phyloP scores from a whole-genome alignment of 2,797 vertebrate genomes.

The Phoxinus dragarum region DNA sequence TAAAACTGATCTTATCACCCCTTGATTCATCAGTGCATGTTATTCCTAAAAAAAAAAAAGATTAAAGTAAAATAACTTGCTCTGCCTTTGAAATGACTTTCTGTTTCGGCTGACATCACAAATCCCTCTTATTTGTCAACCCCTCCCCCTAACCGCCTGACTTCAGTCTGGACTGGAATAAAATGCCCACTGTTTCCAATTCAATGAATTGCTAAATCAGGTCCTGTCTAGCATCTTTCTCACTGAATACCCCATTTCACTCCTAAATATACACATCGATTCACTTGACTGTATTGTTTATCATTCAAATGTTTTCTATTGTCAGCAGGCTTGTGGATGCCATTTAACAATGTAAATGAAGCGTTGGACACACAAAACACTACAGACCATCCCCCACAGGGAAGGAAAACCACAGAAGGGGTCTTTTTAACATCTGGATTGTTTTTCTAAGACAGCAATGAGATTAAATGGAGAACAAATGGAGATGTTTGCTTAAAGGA shows the following conservation, averaged over 20 bases:
- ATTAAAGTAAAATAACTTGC: not conserved
- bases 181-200: not conserved
- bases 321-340: not conserved
- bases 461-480: slow-evolving; percentile 25
- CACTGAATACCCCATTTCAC: not conserved
- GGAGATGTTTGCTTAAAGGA: slow-evolving; percentile 3
- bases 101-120: not conserved
- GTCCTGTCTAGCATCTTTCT: not conserved
- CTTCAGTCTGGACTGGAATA: not conserved
- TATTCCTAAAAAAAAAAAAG: not conserved
- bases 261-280: not conserved
- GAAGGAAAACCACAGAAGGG: not conserved
- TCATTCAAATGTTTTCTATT: not conserved
- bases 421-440: slow-evolving; percentile 6
- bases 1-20: not conserved
- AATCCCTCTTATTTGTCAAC: not conserved
- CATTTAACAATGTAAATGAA: slow-evolving; percentile 9
- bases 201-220: not conserved
- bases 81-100: not conserved
- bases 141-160: not conserved
- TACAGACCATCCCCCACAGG: not conserved
- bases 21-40: not conserved
- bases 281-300: not conserved
- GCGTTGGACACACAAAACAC: slow-evolving; percentile 9
- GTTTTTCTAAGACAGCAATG: not conserved